Conservation (phyloP, 1,140 invertebrate species). For the Ladona fulva region DNA sequence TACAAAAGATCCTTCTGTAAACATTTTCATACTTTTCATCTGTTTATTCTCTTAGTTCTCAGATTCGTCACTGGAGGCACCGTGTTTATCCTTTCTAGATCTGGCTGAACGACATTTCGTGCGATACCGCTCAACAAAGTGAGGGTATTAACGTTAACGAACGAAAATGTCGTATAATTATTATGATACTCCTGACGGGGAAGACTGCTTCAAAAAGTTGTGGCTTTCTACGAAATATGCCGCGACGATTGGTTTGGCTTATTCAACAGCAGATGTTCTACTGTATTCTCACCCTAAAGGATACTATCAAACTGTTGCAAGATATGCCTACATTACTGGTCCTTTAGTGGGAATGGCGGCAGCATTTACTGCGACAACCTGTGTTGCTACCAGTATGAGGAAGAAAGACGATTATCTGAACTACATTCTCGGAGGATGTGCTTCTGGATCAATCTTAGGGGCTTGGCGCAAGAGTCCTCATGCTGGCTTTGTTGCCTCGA, state of each 20-base stretch:
- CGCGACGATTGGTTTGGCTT: slow-evolving; percentile 36
- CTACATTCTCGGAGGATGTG: slow-evolving; percentile 47
- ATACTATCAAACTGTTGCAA: slow-evolving; percentile 37
- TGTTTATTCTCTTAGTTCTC: background rate
- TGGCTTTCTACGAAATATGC: slow-evolving; percentile 49
- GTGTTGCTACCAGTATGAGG: slow-evolving; percentile 45
- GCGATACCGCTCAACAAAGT: no score
- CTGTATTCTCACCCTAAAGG: slow-evolving; percentile 47
- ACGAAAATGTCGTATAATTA: slow-evolving; percentile 38
- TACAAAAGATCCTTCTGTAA: background rate
- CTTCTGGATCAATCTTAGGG: slow-evolving; percentile 46
- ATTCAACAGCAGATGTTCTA: slow-evolving; percentile 46
- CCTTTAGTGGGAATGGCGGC: slow-evolving; percentile 53
- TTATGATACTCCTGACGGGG: slow-evolving; percentile 60
- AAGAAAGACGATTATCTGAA: slow-evolving; percentile 50
- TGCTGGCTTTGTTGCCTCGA: slow-evolving; percentile 28
- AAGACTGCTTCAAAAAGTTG: slow-evolving; percentile 52
- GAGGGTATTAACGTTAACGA: background rate
- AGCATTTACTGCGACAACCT: slow-evolving; percentile 51
- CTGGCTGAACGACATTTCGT: background rate
- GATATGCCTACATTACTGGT: slow-evolving; percentile 41
- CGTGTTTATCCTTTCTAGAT: background rate
- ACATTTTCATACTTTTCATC: background rate
- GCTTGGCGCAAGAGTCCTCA: slow-evolving; percentile 39
- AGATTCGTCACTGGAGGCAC: background rate